Base-by-base conservation (phyloP, 2,797 vertebrate genomes). In the Epinephelus malabaricus region DNA sequence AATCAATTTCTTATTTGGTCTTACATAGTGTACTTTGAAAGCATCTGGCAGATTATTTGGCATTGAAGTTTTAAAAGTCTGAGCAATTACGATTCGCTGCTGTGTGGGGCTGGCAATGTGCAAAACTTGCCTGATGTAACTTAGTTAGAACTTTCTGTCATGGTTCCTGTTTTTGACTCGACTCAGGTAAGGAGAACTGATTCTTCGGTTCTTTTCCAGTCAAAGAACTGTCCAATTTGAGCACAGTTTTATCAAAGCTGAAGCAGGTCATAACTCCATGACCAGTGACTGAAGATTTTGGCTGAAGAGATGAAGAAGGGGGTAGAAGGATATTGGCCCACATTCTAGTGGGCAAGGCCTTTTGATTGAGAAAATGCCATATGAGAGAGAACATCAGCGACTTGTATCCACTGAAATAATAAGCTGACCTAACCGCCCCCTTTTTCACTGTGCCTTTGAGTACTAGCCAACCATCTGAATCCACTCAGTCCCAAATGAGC, bases 401-500 rank as follows among this genome's bases (percentile, higher is more conserved):
- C 83, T 89, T 86, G 84, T 89, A 91, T 89, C 78, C 89, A 78
- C 85, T 92, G 87, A 90, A 94, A 93, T 89, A 94, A 93, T 93
- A 95, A 92, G 85, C 86, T 90, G 93, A 94, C 91, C 93, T 84
- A 73, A 88, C 87, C 86, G 4, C 78, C 81, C 83, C 56, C 83
- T 84, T 74, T 71, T 73, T 72, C 63, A 60, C 81, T 73, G 79
- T 78, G 84, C 85, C 88, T 95, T 93, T 95, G 93, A 95, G 93
- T 83, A 53, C 51, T 11, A 69, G 89, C 93, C 93, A 95, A 94
- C 87, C 94, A 95, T 94, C 91, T 95, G 94, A 95, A 92, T 94
- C 92, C 90, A 94, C 91, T 95, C 92, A 93, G 76, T 91, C 87
- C 87, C 86, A 91, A 94, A 94, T 84, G 90, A 91, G 89, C 79